These are phyloP conservation scores for Trachymyrmex septentrionalis DNA, from an alignment of 1,140 invertebrate genomes.

Conservation along the genomic window DNA sequence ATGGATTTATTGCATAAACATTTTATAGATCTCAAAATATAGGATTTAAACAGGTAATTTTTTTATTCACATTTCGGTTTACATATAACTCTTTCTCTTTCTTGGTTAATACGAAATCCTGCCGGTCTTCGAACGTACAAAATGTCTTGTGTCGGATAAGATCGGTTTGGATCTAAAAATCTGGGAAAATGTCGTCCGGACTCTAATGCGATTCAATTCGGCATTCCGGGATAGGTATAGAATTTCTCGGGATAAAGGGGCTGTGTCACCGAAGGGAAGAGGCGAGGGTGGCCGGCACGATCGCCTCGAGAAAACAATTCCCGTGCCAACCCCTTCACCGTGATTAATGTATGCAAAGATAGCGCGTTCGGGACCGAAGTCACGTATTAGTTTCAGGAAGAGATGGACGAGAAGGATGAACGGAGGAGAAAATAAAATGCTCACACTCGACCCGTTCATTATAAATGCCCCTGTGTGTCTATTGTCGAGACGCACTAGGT, in stretches of 20 bases:
- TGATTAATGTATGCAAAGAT: conserved; percentile 79
- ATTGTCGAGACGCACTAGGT: conserved; percentile 71
- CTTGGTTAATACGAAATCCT: conserved; percentile 3
- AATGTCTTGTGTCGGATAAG: conserved; percentile 48
- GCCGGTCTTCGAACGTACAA: conserved; percentile 24
- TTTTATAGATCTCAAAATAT: background rate
- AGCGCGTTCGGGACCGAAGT: conserved; percentile 57
- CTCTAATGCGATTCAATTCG: conserved; percentile 69
- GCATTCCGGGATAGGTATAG: conserved; percentile 67
- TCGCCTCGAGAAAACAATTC: conserved; percentile 66
- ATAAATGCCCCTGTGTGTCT: conserved; percentile 76
- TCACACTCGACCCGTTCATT: conserved; percentile 68
- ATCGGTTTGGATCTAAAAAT: conserved; percentile 54
- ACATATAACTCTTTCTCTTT: background rate
- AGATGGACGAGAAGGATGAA: background rate
- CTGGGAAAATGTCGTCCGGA: conserved; percentile 50
- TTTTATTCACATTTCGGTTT: background rate
- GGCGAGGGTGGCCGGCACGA: conserved; percentile 33
- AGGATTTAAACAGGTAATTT: background rate
- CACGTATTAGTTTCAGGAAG: conserved; percentile 68
- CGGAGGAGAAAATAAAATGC: conserved; percentile 62
- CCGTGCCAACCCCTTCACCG: conserved; percentile 73
- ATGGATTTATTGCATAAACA: background rate
- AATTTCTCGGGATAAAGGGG: conserved; percentile 52
- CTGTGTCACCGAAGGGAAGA: conserved; percentile 37